phyloP scores from a whole-genome alignment of 2,888 invertebrate genomes.

The Leptopilina myrica region DNA sequence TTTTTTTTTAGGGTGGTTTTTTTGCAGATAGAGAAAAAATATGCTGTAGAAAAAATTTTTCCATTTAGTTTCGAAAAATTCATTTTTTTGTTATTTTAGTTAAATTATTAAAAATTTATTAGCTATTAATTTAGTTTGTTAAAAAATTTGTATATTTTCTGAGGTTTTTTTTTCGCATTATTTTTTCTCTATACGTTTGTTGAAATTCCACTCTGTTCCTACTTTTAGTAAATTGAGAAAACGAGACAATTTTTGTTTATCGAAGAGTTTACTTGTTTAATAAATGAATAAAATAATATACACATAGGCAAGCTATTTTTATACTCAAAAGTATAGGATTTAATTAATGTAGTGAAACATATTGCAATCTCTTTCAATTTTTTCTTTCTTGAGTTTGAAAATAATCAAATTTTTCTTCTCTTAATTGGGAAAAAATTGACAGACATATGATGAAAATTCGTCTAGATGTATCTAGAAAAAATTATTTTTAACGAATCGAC shows the following conservation, averaged over 20 bases:
- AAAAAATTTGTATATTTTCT: no score
- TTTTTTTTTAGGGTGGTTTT: background rate
- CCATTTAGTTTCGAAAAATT: background rate
- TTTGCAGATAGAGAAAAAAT: background rate
- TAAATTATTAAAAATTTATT: background rate
- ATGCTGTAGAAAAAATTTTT: conserved; percentile 15
- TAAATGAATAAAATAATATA: conserved; percentile 6
- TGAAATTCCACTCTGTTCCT: conserved; percentile 37
- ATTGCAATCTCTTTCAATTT: background rate
- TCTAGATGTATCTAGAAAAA: no score
- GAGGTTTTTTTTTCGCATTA: background rate
- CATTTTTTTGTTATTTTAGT: conserved; percentile 24
- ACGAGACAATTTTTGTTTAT: conserved; percentile 33
- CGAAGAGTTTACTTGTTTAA: conserved; percentile 11
- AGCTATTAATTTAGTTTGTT: no score
- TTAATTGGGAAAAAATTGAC: no score
- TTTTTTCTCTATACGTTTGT: conserved; percentile 1
- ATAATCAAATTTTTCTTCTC: no score
- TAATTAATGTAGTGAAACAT: background rate
- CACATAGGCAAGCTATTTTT: conserved; percentile 21
- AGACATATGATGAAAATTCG: no score
- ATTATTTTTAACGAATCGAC: no score
- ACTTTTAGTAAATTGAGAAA: conserved; percentile 39
- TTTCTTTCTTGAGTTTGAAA: no score
- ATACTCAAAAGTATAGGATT: conserved; percentile 42